These are phyloP conservation scores for Drosophila kanapiae DNA, from an alignment of 1,140 invertebrate genomes.

Conservation along the genomic window DNA sequence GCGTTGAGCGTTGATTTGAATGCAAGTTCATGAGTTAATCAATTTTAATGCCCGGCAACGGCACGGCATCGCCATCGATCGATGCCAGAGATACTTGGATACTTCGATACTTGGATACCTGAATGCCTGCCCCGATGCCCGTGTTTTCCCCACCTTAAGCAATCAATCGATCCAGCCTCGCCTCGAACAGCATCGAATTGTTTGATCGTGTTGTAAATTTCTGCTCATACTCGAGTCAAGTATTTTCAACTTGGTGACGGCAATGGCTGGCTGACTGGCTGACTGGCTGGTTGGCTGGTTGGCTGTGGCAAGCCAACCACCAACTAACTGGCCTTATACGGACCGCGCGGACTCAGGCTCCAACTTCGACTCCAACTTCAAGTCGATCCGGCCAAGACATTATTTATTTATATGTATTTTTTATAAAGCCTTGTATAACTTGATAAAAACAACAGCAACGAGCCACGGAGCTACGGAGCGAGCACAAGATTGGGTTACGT, in stretches of 20 bases:
- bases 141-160: constrained; percentile 24
- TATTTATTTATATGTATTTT: constrained; percentile 77
- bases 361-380: constrained; percentile 1
- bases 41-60: constrained; percentile 67
- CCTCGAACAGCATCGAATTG: constrained; percentile 63
- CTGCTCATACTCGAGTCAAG: constrained; percentile 36
- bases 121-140: constrained; percentile 1
- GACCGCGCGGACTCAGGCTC: constrained; percentile 1
- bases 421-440: constrained; percentile 70
- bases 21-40: constrained; percentile 81
- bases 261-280: constrained; percentile 31
- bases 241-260: constrained; percentile 66
- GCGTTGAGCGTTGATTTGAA: constrained; percentile 74
- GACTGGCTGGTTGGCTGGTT: constrained; percentile 29
- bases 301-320: too few species aligned
- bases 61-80: constrained; percentile 31
- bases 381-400: constrained; percentile 45
- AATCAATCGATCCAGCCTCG: constrained; percentile 68
- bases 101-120: neutral
- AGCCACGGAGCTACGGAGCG: constrained; percentile 5
- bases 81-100: constrained; percentile 5
- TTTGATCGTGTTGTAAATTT: constrained; percentile 80
- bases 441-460: constrained; percentile 55
- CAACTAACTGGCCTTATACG: constrained; percentile 54
- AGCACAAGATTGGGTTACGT: constrained; percentile 73